Evolutionary conservation across 2,113 vertebrate genomes (phyloP).

Genomic region (Tragulus kanchil): DNA sequence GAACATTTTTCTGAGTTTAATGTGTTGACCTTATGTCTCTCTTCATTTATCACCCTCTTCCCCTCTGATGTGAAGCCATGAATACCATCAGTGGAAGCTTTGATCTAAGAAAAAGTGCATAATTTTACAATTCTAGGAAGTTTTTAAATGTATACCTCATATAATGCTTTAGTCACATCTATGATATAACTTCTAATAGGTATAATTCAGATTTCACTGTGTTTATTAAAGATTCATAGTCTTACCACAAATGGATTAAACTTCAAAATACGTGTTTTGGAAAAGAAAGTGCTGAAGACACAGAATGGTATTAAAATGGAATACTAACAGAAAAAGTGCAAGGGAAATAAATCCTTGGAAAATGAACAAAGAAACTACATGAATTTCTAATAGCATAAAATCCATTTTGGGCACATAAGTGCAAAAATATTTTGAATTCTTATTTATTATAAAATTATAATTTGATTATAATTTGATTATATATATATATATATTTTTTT

Average conservation of each 20-base stretch:
- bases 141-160: neutral
- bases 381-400: neutral
- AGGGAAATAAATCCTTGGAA: neutral
- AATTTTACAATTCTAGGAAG: neutral
- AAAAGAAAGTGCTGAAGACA: neutral
- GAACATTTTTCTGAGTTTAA: neutral
- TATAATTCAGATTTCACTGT: neutral
- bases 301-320: neutral
- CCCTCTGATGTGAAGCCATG: neutral
- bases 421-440: neutral
- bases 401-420: neutral
- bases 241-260: neutral
- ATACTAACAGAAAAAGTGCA: neutral
- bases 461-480: too few species aligned
- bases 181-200: constrained; percentile 16
- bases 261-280: neutral
- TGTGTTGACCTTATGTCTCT: neutral
- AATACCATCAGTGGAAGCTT: neutral
- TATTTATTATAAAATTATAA: neutral
- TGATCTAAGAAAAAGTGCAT: neutral
- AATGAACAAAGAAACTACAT: neutral
- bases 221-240: neutral
- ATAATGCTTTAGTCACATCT: neutral
- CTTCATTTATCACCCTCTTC: neutral
- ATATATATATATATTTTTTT: too few species aligned